Evolutionary conservation across 2,113 vertebrate genomes (phyloP).

Genomic region (Hemibagrus wyckioides): DNA sequence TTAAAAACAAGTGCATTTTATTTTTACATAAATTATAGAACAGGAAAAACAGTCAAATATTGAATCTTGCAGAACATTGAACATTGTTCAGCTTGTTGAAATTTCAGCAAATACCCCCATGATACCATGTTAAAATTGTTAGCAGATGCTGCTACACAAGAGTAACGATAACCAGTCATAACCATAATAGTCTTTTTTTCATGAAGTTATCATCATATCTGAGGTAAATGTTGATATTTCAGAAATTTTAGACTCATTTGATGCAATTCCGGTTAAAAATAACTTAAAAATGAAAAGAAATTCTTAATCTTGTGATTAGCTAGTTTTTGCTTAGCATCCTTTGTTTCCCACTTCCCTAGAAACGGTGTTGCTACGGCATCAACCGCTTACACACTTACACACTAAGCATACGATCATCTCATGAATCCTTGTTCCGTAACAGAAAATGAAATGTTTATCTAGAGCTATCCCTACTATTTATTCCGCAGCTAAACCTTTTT

Average conservation of each 20-base stretch:
- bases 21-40: too few species aligned
- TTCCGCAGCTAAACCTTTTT: not conserved
- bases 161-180: not conserved
- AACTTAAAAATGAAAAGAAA: not conserved
- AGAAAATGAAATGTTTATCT: not conserved
- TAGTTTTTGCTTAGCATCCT: not conserved
- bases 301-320: not conserved
- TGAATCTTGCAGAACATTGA: not conserved
- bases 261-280: not conserved
- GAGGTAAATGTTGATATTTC: not conserved
- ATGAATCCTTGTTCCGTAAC: too few species aligned
- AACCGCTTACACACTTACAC: not conserved
- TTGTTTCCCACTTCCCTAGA: not conserved
- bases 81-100: not conserved
- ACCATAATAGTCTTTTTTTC: not conserved
- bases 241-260: not conserved
- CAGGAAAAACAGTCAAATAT: not conserved
- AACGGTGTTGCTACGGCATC: not conserved
- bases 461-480: not conserved
- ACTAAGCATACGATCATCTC: too few species aligned
- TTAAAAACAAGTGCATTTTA: too few species aligned
- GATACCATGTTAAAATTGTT: not conserved
- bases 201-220: not conserved
- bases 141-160: not conserved
- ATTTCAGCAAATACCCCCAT: not conserved